Evolutionary conservation across 92 coral and sea anemone genomes (phyloP), one percentile per base, ranked within the genome.

Genomic region (Zoanthus gigantus): DNA sequence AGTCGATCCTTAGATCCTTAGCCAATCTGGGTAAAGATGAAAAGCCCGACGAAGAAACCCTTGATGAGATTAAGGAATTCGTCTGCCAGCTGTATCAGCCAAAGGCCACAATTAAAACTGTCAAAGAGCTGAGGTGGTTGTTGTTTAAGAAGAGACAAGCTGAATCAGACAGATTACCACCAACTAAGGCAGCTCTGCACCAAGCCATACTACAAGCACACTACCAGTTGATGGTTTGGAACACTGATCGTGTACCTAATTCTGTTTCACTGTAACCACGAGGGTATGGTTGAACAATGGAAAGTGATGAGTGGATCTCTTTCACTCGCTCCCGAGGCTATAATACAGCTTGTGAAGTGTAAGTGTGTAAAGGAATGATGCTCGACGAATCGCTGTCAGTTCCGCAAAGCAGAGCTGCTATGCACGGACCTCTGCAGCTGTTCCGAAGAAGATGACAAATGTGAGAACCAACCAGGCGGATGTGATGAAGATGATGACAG

Each of bases 361-460:
- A 82, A 78, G 84, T 88, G 90, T 86, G 92, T 86, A 37, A 63
- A n/a, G n/a, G 23, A 23, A 23, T 23, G 23, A 23, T 23, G 23
- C 23, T 23, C 23, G 23, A 23, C 23, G 23, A 23, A 23, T 23
- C 23, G 74, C 4, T 60, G 85, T 58, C 84, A 79, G 15, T 79
- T 45, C 85, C 85, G 53, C 28, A 79, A 56, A 29, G 85, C 85
- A 53, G 85, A 73, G 72, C 72, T 58, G 63, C 78, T 56, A 13
- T 93, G 92, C 92, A 88, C 89, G 23, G 23, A 23, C 23, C 23
- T 93, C 72, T 93, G 93, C 81, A 82, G 90, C 76, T 93, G 88
- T 83, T 83, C 85, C 48, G 92, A 88, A 83, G 82, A 15, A 23
- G 23, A 23, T 23, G 23, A 23, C 23, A 23, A 23, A 23, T 23